phyloP scores from a whole-genome alignment of 37 sponge, comb jelly and placozoan species.

The Aphrocallistes beatrix region DNA sequence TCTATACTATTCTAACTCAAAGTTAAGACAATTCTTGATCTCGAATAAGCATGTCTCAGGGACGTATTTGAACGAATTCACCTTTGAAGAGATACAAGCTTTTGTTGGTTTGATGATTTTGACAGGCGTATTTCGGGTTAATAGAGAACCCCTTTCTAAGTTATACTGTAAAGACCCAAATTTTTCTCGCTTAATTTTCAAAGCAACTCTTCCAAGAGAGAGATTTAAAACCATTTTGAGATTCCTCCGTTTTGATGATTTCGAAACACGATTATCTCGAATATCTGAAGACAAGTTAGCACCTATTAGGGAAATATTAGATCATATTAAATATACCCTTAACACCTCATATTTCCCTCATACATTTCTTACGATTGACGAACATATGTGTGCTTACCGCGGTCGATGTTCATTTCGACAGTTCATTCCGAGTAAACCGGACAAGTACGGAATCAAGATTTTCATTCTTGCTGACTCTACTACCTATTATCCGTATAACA shows the following conservation, averaged over 20 bases:
- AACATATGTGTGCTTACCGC: not conserved
- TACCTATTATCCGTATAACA: not conserved
- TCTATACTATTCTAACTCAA: too few relatives aligned
- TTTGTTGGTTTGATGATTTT: not conserved
- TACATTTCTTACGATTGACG: not conserved
- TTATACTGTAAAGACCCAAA: not conserved
- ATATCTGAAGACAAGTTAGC: not conserved
- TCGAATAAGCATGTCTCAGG: too few relatives aligned
- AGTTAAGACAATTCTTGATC: too few relatives aligned
- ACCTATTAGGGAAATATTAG: not conserved
- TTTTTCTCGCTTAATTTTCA: not conserved
- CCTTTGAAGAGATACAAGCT: not conserved
- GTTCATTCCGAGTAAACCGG: not conserved
- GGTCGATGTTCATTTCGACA: not conserved
- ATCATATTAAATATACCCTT: not conserved
- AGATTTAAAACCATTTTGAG: not conserved
- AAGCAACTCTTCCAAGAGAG: not conserved
- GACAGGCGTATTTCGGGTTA: not conserved
- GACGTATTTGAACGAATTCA: not conserved
- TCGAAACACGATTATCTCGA: not conserved
- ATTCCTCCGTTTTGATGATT: not conserved
- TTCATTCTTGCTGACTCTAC: not conserved
- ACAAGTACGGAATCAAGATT: not conserved
- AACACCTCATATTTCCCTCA: not conserved
- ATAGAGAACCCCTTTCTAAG: not conserved